Percentiles rank a stretch among this genome's conserved stretches.
phyloP scores from a whole-genome alignment of 2,888 invertebrate species.

The Gymnosoma rotundatum region DNA sequence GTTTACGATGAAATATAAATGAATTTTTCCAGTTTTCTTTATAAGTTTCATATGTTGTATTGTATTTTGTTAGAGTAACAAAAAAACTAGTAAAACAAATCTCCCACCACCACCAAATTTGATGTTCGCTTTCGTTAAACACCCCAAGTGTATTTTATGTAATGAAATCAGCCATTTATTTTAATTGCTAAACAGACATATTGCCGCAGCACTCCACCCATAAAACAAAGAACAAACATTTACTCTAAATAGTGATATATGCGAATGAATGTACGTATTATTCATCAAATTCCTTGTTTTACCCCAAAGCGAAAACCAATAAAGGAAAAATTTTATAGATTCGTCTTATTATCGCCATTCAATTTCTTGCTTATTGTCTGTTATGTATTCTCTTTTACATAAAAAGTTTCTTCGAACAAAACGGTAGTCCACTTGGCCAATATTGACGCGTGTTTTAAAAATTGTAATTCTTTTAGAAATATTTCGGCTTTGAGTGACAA shows the following conservation, averaged over 20 bases:
- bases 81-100: constrained; percentile 45
- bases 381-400: too few species aligned
- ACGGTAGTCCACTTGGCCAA: constrained; percentile 24
- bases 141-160: not conserved
- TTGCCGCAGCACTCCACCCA: not conserved
- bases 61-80: constrained; percentile 46
- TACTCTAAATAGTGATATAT: too few species aligned
- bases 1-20: constrained; percentile 76
- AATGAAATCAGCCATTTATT: constrained; percentile 13
- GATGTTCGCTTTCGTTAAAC: constrained; percentile 9
- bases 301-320: not conserved
- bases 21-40: constrained; percentile 78
- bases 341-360: constrained; percentile 10
- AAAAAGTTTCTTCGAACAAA: not conserved
- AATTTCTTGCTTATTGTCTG: not conserved
- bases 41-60: constrained; percentile 75
- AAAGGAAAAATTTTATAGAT: constrained; percentile 19
- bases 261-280: too few species aligned
- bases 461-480: not conserved
- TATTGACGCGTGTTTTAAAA: constrained; percentile 2
- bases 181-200: not conserved
- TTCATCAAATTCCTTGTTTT: too few species aligned
- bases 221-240: not conserved
- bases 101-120: constrained; percentile 34
- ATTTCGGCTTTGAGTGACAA: not conserved